A percentile compares a stretch with the other conserved stretches of the same genome.
Evolutionary conservation across 1,140 invertebrate species (phyloP).

Genomic region (Cherax destructor): DNA sequence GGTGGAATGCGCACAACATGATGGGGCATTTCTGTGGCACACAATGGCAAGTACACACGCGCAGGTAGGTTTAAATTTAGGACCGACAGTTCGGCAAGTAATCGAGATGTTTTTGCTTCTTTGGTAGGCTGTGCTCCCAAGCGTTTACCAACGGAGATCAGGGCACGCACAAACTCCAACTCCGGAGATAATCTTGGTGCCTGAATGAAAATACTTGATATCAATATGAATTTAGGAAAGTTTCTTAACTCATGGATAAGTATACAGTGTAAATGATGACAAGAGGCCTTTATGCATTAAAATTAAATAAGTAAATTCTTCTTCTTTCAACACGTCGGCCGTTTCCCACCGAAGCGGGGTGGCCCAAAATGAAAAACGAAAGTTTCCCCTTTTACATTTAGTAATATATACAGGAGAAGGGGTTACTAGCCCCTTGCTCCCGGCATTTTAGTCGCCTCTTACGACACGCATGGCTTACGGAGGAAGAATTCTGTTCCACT

Average conservation of each 20-base stretch:
- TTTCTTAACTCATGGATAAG: not conserved
- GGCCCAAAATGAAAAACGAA: too few species aligned
- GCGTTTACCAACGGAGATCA: conserved; percentile 93
- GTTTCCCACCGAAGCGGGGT: too few species aligned
- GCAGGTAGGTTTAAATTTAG: conserved; percentile 98
- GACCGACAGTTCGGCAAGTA: conserved; percentile 93
- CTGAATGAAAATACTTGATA: conserved; percentile 75
- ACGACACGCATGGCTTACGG: too few species aligned
- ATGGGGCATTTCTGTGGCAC: conserved; percentile 80
- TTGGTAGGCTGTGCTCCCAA: conserved; percentile 94
- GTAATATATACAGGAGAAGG: too few species aligned
- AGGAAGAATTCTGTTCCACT: too few species aligned
- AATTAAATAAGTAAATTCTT: too few species aligned
- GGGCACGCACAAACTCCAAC: conserved; percentile 88
- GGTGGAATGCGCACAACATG: conserved; percentile 95
- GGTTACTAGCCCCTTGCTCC: too few species aligned
- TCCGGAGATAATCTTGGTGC: conserved; percentile 89
- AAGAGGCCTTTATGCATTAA: not conserved
- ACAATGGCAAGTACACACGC: conserved; percentile 95
- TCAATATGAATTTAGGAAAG: not conserved
- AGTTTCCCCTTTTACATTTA: too few species aligned
- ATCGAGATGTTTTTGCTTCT: conserved; percentile 91
- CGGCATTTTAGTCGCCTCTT: too few species aligned
- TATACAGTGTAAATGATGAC: not conserved
- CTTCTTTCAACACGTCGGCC: too few species aligned